Evolutionary conservation across 1,140 invertebrate genomes (phyloP).

Genomic region (Sitodiplosis mosellana): DNA sequence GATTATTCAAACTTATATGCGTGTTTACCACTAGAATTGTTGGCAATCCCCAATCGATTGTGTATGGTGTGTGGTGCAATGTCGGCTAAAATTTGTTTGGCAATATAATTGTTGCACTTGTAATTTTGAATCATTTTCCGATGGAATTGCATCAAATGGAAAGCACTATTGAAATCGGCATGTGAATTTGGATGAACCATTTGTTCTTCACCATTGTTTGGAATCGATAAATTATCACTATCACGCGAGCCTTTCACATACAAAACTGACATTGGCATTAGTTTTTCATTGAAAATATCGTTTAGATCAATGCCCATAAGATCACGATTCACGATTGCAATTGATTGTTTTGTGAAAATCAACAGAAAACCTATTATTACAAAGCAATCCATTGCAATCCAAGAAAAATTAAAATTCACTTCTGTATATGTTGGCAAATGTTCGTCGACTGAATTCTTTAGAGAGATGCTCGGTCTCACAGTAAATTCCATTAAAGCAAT

Average conservation of each 20-base stretch:
- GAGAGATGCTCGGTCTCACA: too few relatives aligned
- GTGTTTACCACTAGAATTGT: conserved; percentile 2
- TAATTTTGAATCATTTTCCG: conserved; percentile 44
- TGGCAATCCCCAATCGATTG: conserved; percentile 20
- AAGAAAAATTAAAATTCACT: too few relatives aligned
- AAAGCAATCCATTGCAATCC: too few relatives aligned
- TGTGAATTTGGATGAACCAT: background rate
- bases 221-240: background rate
- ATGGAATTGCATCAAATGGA: conserved; percentile 35
- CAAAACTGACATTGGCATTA: conserved; percentile 32
- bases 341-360: too few relatives aligned
- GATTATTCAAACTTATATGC: conserved; percentile 6
- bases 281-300: conserved; percentile 33
- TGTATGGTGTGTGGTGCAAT: conserved; percentile 27
- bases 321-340: too few relatives aligned
- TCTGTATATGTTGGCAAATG: too few relatives aligned
- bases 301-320: conserved; percentile 23
- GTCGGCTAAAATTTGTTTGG: conserved; percentile 37
- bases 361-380: too few relatives aligned
- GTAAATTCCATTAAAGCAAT: too few relatives aligned
- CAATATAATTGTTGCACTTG: conserved; percentile 38
- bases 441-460: too few relatives aligned
- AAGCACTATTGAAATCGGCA: conserved; percentile 22
- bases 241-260: conserved; percentile 13
- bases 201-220: background rate